phyloP scores from a whole-genome alignment of 2,113 vertebrate genomes.

The Aptenodytes patagonicus region DNA sequence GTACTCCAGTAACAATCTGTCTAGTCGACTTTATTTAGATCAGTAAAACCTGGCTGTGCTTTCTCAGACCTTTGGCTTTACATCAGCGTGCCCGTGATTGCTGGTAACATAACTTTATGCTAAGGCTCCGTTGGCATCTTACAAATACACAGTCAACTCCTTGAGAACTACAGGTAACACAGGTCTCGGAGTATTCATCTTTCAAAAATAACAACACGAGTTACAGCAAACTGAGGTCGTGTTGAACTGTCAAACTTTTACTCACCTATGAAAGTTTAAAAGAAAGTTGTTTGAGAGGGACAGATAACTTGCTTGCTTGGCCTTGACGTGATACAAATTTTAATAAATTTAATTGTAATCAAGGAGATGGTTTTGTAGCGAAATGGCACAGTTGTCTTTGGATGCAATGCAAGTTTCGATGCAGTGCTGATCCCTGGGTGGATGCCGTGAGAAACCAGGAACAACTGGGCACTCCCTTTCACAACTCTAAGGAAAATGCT shows the following conservation, averaged over 20 bases:
- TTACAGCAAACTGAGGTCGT: neutral
- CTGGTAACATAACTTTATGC: neutral
- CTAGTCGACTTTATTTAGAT: neutral
- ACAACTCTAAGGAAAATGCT: neutral
- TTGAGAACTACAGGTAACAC: neutral
- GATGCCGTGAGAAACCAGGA: neutral
- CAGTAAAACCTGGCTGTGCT: neutral
- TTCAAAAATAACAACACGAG: neutral
- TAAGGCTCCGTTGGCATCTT: neutral
- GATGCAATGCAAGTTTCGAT: neutral
- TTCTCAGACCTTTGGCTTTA: neutral
- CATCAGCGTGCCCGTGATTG: rapidly evolving
- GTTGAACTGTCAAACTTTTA: neutral
- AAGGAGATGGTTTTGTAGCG: neutral
- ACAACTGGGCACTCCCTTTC: neutral
- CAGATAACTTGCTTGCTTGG: neutral
- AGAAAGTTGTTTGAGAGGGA: neutral
- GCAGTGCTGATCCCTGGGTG: neutral
- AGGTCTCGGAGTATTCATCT: neutral
- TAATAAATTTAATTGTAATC: neutral
- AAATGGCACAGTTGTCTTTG: neutral
- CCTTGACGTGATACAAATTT: neutral
- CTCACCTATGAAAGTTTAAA: neutral
- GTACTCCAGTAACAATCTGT: neutral
- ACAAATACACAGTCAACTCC: neutral